Evolutionary conservation across 2,888 invertebrate species (phyloP).

Genomic region (Agrotis clavis): DNA sequence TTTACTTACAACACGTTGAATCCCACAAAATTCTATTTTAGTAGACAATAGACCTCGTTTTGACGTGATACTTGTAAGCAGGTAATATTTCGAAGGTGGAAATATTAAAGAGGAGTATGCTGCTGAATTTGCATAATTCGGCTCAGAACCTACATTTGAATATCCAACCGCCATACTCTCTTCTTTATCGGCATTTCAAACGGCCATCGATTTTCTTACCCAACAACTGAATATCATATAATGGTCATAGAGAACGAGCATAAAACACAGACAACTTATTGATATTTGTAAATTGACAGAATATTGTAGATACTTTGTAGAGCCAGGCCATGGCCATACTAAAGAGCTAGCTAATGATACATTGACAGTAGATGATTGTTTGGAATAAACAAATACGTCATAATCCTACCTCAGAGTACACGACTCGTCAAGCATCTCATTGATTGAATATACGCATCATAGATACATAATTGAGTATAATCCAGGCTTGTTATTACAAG

Average conservation of each 20-base stretch:
- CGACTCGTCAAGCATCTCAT: constrained; percentile 32
- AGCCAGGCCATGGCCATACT: constrained; percentile 6
- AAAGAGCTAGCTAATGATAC: constrained; percentile 3
- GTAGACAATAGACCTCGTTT: constrained; percentile 7
- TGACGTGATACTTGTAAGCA: constrained; percentile 4
- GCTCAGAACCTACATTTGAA: neutral
- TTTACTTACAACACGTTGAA: neutral
- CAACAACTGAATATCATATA: neutral
- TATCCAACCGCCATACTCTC: neutral
- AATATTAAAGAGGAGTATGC: neutral
- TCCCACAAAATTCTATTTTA: neutral
- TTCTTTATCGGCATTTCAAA: neutral
- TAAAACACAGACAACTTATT: neutral
- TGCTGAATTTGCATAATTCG: neutral
- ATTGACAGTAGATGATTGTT: constrained; percentile 14
- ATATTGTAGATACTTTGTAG: neutral
- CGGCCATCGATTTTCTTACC: neutral
- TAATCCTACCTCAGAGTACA: neutral
- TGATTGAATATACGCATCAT: constrained; percentile 29
- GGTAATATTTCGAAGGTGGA: neutral
- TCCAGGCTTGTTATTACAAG: constrained; percentile 21
- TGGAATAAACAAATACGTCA: neutral
- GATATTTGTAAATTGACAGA: neutral
- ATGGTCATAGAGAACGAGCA: neutral
- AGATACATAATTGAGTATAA: constrained; percentile 21